These are phyloP conservation scores for Anthonomus grandis DNA, from an alignment of 1,140 invertebrate species.

Conservation along the genomic window DNA sequence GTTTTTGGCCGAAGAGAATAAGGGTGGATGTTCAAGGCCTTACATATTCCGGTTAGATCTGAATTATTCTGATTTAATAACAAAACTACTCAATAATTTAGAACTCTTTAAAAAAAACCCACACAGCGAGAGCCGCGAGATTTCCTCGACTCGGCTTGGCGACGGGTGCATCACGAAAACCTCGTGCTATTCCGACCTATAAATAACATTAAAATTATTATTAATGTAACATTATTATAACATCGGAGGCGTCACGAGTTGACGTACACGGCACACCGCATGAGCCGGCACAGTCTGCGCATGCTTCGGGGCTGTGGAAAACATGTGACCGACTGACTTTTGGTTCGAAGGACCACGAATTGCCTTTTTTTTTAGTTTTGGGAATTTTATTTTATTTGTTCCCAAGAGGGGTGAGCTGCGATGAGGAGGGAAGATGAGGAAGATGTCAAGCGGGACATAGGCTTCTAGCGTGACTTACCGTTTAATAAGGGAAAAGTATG, in stretches of 20 bases:
- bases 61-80: too few species aligned
- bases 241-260: conserved; percentile 24
- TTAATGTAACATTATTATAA: conserved; percentile 24
- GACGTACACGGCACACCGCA: conserved; percentile 16
- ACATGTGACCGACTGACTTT: conserved; percentile 28
- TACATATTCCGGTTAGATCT: too few species aligned
- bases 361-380: not conserved
- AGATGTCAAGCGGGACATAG: conserved; percentile 1
- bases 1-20: not conserved
- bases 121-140: too few species aligned
- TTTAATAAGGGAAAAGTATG: conserved; percentile 48
- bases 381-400: not conserved
- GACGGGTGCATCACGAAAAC: conserved; percentile 18
- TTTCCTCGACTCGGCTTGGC: too few species aligned
- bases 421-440: not conserved
- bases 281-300: conserved; percentile 14
- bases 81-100: too few species aligned
- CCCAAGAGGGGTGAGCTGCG: not conserved
- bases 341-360: conserved; percentile 6
- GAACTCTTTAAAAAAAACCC: too few species aligned
- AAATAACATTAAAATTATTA: conserved; percentile 17
- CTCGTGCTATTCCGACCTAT: conserved; percentile 26
- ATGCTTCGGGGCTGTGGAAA: conserved; percentile 16
- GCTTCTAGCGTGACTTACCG: conserved; percentile 37
- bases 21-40: too few species aligned